Evolutionary conservation across 2,888 invertebrate genomes (phyloP).

Genomic region (Liposcelis brunnea): DNA sequence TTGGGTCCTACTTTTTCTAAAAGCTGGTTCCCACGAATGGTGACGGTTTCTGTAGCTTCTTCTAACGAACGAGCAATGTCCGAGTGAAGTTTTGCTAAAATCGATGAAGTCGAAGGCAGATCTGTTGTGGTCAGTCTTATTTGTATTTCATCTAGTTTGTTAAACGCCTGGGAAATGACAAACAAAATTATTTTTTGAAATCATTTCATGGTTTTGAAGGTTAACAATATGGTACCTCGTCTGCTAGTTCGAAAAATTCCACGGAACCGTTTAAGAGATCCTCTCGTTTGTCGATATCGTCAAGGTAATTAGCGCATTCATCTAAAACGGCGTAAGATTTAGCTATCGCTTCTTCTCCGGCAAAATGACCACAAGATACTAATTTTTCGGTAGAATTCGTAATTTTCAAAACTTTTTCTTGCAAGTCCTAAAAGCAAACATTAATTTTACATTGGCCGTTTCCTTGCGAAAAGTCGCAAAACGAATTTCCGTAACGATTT

Average conservation of each 20-base stretch:
- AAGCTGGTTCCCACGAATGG: slow-evolving; percentile 53
- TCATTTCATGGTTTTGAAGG: background rate
- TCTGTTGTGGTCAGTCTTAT: slow-evolving; percentile 48
- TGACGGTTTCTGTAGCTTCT: slow-evolving; percentile 45
- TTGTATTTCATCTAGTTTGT: slow-evolving; percentile 56
- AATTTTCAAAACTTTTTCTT: slow-evolving; percentile 57
- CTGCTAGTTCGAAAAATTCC: slow-evolving; percentile 50
- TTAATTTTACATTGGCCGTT: background rate
- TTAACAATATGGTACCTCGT: slow-evolving; percentile 34
- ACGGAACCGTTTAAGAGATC: slow-evolving; percentile 46
- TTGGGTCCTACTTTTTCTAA: slow-evolving; percentile 47
- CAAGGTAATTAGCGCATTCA: slow-evolving; percentile 48
- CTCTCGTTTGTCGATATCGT: slow-evolving; percentile 51
- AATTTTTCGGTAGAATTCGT: slow-evolving; percentile 62
- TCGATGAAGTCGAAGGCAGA: slow-evolving; percentile 43
- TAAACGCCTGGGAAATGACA: slow-evolving; percentile 36
- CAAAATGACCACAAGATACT: slow-evolving; percentile 48
- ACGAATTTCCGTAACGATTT: too few relatives aligned
- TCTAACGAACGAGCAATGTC: slow-evolving; percentile 46
- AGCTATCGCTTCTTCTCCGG: slow-evolving; percentile 46
- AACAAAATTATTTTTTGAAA: slow-evolving; percentile 7
- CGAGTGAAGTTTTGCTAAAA: slow-evolving; percentile 47
- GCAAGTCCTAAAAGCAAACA: slow-evolving; percentile 33
- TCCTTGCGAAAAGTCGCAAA: background rate
- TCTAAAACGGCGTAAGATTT: slow-evolving; percentile 49